phyloP scores from a whole-genome alignment of 2,113 vertebrate genomes.

The Hydropotes inermis region DNA sequence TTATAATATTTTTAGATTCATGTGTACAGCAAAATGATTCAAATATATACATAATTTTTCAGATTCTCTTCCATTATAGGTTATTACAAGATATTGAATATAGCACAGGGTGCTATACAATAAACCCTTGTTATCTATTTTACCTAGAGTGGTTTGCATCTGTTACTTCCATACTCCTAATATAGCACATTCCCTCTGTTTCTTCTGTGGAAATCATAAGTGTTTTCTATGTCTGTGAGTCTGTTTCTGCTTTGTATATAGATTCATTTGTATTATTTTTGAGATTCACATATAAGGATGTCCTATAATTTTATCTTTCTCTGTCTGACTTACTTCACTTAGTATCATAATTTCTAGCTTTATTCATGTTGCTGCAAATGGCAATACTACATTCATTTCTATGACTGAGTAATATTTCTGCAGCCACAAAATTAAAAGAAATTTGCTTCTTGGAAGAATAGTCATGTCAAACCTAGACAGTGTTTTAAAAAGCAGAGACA shows the following conservation, averaged over 20 bases:
- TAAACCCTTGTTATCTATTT: not conserved
- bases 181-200: not conserved
- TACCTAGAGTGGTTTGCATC: not conserved
- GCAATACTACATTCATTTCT: not conserved
- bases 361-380: not conserved
- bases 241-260: not conserved
- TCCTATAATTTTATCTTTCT: not conserved
- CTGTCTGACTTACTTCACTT: not conserved
- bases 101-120: not conserved
- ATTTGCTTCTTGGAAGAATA: not conserved
- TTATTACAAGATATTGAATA: not conserved
- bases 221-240: not conserved
- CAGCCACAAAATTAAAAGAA: not conserved
- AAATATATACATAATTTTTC: not conserved
- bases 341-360: not conserved
- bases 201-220: not conserved
- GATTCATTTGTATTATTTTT: not conserved
- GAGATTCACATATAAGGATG: not conserved
- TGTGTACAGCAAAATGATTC: not conserved
- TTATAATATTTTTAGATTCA: not conserved
- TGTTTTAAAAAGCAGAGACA: not conserved
- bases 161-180: not conserved
- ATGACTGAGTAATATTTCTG: not conserved
- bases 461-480: not conserved
- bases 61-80: not conserved